A percentile compares a stretch with the other conserved stretches of the same genome.
phyloP scores from a whole-genome alignment of 2,113 vertebrate genomes.

The Megaceryle torquata region DNA sequence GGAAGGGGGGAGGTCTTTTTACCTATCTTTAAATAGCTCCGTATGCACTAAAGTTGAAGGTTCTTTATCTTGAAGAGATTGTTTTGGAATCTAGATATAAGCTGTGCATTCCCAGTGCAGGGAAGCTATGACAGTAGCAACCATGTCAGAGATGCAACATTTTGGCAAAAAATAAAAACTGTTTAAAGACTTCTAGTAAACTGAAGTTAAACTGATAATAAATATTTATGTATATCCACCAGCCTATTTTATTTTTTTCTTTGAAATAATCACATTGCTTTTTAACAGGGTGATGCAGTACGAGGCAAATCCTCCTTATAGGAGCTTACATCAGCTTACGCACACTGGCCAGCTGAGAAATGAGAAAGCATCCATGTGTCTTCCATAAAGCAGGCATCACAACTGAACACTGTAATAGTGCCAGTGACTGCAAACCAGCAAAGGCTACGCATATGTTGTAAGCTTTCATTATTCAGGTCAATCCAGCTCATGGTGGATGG shows the following conservation, averaged over 20 bases:
- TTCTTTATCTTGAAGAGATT: neutral
- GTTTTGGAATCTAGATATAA: conserved; percentile 23
- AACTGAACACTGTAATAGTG: neutral
- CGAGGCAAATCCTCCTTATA: neutral
- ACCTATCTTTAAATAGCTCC: conserved; percentile 37
- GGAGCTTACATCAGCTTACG: neutral
- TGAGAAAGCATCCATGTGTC: neutral
- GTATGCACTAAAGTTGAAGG: conserved; percentile 12
- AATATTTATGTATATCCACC: conserved; percentile 67
- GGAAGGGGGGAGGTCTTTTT: conserved; percentile 6
- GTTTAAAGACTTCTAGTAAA: conserved; percentile 52
- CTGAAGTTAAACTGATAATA: conserved; percentile 66
- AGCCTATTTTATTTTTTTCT: conserved; percentile 21
- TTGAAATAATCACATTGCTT: neutral
- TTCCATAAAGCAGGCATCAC: neutral
- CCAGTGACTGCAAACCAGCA: conserved; percentile 10
- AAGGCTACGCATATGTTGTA: neutral
- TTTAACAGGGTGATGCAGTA: neutral
- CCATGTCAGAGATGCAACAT: conserved; percentile 24
- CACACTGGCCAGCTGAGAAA: neutral
- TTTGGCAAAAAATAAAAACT: neutral
- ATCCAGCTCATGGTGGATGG: neutral
- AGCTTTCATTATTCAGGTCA: conserved; percentile 57
- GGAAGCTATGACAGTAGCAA: conserved; percentile 9
- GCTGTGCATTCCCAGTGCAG: neutral